Base-by-base conservation (phyloP, 2,113 vertebrate species). In the Cromileptes altivelis region DNA sequence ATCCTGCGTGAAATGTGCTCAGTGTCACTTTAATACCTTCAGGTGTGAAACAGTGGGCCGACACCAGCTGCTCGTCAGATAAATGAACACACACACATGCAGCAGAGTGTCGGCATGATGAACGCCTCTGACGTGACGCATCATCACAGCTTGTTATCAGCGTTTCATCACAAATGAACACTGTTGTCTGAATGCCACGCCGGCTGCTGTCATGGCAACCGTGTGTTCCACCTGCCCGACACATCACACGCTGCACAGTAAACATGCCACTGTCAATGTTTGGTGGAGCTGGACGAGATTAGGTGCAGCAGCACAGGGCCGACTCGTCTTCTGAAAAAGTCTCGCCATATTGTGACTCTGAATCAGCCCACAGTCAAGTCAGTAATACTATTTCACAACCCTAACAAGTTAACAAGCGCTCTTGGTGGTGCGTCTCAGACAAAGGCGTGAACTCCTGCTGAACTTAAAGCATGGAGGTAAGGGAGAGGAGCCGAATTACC, bases 401-500 rank as follows among this genome's bases (percentile, higher is more conserved):
- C 47, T 0, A 6, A 21, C 21, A 23, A 65, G 18, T n/a, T 58
- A 57, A 61, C 25, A 4, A 77, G 50, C 1, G 30, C 70, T 27
- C n/a, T 73, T 19, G 19, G 53, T n/a, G 1, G 52, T n/a, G 7
- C 56, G 25, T 76, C 42, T 64, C 14, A 12, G 21, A 78, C 15
- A 25, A 75, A 50, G 27, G 63, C n/a, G 58, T 85, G 70, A 83
- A 88, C 89, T 78, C 21, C 27, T 8, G 71, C 65, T 86, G 81
- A 82, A 82, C 87, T 50, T 78, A 23, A 49, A 18, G 57, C 12
- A 0, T 12, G 3, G 58, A 86, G 40, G 47, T 70, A 68, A 65
- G 27, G 1, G 11, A 68, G n/a, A 23, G 17, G 70, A 49, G 65
- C 57, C 62, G 72, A 61, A 27, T 70, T 60, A 52, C n/a, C 63